Conservation (phyloP, 2,113 vertebrate species). For the Leucoraja erinaceus region DNA sequence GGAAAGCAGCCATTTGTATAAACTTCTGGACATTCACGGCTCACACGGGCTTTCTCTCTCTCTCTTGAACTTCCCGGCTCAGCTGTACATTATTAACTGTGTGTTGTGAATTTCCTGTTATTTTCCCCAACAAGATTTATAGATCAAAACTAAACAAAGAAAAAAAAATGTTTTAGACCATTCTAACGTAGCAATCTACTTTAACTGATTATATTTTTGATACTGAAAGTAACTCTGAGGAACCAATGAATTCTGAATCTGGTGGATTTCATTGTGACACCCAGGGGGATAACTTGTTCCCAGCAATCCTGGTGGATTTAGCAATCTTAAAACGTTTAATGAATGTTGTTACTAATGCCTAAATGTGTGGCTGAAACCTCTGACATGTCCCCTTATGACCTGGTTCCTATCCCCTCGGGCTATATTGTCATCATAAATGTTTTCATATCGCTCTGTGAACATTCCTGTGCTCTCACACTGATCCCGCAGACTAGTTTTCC, state of each 20-base stretch:
- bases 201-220: not conserved
- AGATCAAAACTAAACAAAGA: not conserved
- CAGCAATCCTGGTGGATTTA: constrained; percentile 23
- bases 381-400: not conserved
- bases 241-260: constrained; percentile 1
- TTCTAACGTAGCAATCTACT: not conserved
- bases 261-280: not conserved
- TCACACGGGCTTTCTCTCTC: not conserved
- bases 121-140: not conserved
- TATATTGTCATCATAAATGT: constrained; percentile 13
- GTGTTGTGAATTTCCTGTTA: not conserved
- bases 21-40: not conserved
- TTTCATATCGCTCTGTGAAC: constrained; percentile 23
- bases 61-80: not conserved
- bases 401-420: not conserved
- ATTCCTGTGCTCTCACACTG: constrained; percentile 9
- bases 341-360: not conserved
- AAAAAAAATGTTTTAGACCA: not conserved
- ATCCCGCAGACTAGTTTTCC: not conserved
- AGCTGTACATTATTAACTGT: not conserved
- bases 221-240: not conserved
- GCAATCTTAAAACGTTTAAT: not conserved
- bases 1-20: not conserved
- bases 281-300: not conserved
- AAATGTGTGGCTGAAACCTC: constrained; percentile 19